These are phyloP conservation scores for Drosophila cognata DNA, from an alignment of 2,888 invertebrate species.

Conservation along the genomic window DNA sequence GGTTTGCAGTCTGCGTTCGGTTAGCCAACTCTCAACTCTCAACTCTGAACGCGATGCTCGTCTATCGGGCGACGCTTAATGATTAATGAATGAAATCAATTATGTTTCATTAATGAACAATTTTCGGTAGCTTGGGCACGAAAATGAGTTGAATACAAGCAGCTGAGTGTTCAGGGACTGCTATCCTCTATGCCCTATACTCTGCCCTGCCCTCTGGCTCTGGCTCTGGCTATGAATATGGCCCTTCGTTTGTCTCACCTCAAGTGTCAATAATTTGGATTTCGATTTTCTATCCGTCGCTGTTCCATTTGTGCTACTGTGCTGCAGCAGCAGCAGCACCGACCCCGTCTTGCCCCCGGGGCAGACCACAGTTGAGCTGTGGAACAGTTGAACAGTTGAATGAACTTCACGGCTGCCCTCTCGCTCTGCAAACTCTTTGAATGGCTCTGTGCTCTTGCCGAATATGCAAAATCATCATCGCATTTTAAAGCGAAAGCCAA, in stretches of 20 bases:
- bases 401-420: slow-evolving; percentile 49
- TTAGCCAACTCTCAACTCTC: slow-evolving; percentile 21
- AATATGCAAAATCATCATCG: slow-evolving; percentile 75
- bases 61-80: slow-evolving; percentile 68
- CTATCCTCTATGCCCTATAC: not conserved
- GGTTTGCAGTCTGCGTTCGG: not conserved
- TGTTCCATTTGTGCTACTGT: slow-evolving; percentile 57
- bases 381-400: slow-evolving; percentile 51
- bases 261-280: slow-evolving; percentile 80
- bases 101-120: slow-evolving; percentile 83
- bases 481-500: slow-evolving; percentile 58
- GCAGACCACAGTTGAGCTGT: slow-evolving; percentile 22
- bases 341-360: slow-evolving; percentile 18
- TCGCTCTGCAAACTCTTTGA: slow-evolving; percentile 24
- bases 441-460: not conserved
- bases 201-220: slow-evolving; percentile 8
- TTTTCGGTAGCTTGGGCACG: slow-evolving; percentile 68
- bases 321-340: slow-evolving; percentile 37
- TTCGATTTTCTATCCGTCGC: slow-evolving; percentile 43
- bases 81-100: slow-evolving; percentile 84
- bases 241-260: slow-evolving; percentile 62
- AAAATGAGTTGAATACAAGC: slow-evolving; percentile 47
- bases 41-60: slow-evolving; percentile 19
- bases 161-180: slow-evolving; percentile 29
- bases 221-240: slow-evolving; percentile 14